A percentile compares a stretch with the other conserved stretches of the same genome.
phyloP scores from a whole-genome alignment of 2,797 vertebrate genomes.

The Hemibagrus guttatus region DNA sequence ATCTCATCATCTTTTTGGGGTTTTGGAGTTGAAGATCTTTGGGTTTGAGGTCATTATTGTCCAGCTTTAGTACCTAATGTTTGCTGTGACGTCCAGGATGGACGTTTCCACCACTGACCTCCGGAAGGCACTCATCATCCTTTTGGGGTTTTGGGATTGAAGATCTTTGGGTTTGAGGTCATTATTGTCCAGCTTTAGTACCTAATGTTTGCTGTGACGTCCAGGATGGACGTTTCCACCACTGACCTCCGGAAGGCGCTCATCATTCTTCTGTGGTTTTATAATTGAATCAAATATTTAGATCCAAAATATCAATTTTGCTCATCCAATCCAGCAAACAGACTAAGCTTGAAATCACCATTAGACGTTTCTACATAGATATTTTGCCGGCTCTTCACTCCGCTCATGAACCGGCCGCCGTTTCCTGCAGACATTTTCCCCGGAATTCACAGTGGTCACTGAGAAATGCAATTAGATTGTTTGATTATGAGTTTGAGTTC shows the following conservation, averaged over 20 bases:
- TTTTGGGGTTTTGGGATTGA: too few species aligned
- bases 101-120: neutral
- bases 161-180: too few species aligned
- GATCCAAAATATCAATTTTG: neutral
- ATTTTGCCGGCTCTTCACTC: neutral
- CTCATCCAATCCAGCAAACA: neutral
- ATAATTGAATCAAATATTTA: neutral
- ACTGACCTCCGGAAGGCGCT: neutral
- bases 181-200: neutral
- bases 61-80: neutral
- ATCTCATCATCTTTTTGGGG: too few species aligned
- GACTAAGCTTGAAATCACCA: neutral
- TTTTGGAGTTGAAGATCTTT: neutral
- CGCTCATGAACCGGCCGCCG: neutral
- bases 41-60: neutral
- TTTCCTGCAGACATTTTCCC: neutral
- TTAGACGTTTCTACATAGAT: neutral
- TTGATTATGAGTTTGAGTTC: neutral
- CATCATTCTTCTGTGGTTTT: neutral
- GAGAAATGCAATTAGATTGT: neutral
- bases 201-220: neutral
- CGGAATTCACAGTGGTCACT: neutral
- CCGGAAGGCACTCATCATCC: neutral
- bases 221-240: neutral
- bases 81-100: neutral